These are phyloP conservation scores for Halichoerus grypus DNA, from an alignment of 2,113 vertebrate genomes.

Conservation along the genomic window DNA sequence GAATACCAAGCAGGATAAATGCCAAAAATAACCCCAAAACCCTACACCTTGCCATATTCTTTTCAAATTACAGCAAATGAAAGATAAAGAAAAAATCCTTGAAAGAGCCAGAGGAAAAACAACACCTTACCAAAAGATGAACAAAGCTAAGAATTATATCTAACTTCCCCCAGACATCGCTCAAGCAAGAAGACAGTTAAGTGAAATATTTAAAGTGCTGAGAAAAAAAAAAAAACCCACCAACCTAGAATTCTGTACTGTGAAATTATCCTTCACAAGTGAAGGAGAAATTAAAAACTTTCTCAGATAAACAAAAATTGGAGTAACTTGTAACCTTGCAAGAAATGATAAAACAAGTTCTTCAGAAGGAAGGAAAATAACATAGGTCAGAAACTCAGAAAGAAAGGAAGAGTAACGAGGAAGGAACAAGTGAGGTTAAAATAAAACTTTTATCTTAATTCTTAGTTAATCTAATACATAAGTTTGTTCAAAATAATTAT, in stretches of 20 bases:
- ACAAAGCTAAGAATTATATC: background rate
- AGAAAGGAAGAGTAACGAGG: background rate
- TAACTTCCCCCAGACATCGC: background rate
- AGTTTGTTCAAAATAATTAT: background rate
- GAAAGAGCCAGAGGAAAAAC: background rate
- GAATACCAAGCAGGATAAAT: background rate
- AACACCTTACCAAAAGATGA: background rate
- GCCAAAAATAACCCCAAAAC: background rate
- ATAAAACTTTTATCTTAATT: background rate
- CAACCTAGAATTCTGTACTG: background rate
- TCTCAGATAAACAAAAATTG: background rate
- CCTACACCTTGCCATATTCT: background rate
- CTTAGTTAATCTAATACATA: background rate
- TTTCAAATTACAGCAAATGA: background rate
- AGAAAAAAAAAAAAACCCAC: background rate
- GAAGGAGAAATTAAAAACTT: background rate
- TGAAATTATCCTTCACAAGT: background rate
- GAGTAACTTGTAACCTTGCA: background rate
- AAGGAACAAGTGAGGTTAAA: background rate
- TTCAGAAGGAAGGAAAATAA: background rate
- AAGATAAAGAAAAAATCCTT: background rate
- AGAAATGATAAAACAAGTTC: background rate
- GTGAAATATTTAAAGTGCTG: background rate
- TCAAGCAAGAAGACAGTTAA: background rate
- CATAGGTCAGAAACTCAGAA: background rate